Conservation (phyloP, 2,888 invertebrate species). For the Elysia crispata region DNA sequence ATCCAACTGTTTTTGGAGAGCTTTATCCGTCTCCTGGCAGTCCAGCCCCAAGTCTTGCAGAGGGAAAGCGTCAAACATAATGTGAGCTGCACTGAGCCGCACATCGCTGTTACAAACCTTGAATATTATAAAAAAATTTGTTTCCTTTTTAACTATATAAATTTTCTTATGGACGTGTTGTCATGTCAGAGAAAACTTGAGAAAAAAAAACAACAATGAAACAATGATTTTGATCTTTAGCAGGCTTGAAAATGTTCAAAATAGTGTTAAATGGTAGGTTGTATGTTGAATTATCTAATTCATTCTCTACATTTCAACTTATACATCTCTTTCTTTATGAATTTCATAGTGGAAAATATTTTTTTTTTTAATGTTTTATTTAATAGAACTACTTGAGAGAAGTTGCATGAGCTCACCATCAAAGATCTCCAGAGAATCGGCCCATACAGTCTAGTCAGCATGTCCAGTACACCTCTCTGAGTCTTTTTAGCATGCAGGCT, state of each 20-base stretch:
- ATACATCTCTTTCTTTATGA: too few relatives aligned
- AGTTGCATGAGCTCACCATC: slow-evolving; percentile 54
- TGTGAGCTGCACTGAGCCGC: slow-evolving; percentile 72
- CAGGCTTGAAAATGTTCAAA: too few relatives aligned
- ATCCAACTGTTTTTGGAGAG: slow-evolving; percentile 75
- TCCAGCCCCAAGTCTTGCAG: slow-evolving; percentile 64
- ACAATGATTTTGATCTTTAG: background rate
- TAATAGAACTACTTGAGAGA: too few relatives aligned
- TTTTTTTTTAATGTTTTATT: too few relatives aligned
- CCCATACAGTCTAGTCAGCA: slow-evolving; percentile 72
- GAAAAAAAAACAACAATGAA: background rate
- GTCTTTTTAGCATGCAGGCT: slow-evolving; percentile 71
- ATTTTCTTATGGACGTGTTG: too few relatives aligned
- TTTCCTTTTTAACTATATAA: too few relatives aligned
- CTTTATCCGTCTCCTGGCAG: slow-evolving; percentile 62
- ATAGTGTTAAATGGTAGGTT: too few relatives aligned
- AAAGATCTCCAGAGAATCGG: slow-evolving; percentile 74
- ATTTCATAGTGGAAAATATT: too few relatives aligned
- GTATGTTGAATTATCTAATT: too few relatives aligned
- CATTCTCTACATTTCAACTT: too few relatives aligned
- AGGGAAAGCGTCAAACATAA: slow-evolving; percentile 76
- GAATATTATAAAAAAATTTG: background rate
- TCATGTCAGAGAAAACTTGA: too few relatives aligned
- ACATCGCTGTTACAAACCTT: slow-evolving; percentile 75
- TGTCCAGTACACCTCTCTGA: slow-evolving; percentile 68